Evolutionary conservation across 1,140 invertebrate species (phyloP), one percentile per base, ranked within the genome.

Genomic region (Coelopa frigida): DNA sequence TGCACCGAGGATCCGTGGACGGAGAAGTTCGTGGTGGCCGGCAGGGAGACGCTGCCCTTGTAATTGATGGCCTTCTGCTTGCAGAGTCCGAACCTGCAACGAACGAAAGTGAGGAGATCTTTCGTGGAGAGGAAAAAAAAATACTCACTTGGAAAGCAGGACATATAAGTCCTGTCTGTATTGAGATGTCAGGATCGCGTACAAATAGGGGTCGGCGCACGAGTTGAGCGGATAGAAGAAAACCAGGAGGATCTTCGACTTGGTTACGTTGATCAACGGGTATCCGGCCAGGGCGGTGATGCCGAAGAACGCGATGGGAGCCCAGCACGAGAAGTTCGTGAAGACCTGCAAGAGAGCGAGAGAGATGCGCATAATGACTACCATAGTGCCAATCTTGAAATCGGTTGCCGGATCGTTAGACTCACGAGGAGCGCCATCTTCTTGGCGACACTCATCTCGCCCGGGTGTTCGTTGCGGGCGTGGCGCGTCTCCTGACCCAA

Each of bases 141-240:
- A 33, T 39, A 78, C 81, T 69, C 80, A 83, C 64, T 79, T 78
- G 14, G 73, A 73, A 27, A 89, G 65, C n/a, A 87, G 73, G 20
- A 79, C 73, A 32, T 84, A 79, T 21, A 88, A 71, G 65, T 93
- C 89, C 51, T 82, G 77, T 14, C 87, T 73, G 61, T 91, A 93
- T 67, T 92, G 89, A 36, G 86, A 82, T 1, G 90, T 94, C 39
- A 93, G 71, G 47, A 94, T 86, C 5, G 88, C 91, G 66, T 94
- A 94, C 1, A 94, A 70, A 70, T 92, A 93, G 2, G 91, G 91
- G 75, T 94, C 94, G 18, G 87, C 86, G 59, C 88, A 91, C 1
- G 89, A 86, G 70, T 94, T 94, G 12, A 94, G 66, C 0, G 91
- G 91, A 63, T 94, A 94, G 60, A 94, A 91, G 58, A 94, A 90